Conservation (phyloP, 2,888 invertebrate species). For the Copidosoma aretas region DNA sequence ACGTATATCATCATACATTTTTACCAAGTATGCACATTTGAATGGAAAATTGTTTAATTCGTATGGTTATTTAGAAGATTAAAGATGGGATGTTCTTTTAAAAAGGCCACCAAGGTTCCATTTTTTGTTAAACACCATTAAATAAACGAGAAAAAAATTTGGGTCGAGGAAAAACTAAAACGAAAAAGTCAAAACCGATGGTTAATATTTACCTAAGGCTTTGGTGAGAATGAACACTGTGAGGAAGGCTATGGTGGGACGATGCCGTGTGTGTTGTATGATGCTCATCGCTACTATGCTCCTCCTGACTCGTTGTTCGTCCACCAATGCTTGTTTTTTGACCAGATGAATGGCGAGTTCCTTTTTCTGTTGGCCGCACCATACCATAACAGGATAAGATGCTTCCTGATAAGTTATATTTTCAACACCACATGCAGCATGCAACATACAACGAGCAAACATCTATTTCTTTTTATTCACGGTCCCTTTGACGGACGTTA, state of each 20-base stretch:
- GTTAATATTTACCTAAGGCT: conserved; percentile 55
- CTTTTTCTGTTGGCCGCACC: conserved; percentile 55
- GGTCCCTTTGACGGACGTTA: no score
- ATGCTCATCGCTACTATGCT: conserved; percentile 64
- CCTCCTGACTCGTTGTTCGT: conserved; percentile 62
- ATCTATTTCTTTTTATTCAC: no score
- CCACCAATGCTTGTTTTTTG: conserved; percentile 53
- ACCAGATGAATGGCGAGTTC: conserved; percentile 50
- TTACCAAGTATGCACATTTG: no score
- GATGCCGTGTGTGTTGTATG: conserved; percentile 60
- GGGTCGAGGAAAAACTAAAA: conserved; percentile 4
- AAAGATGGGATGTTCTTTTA: no score
- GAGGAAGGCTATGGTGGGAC: conserved; percentile 59
- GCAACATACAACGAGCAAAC: conserved; percentile 39
- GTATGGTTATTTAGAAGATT: no score
- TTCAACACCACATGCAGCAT: conserved; percentile 50
- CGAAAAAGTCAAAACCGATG: conserved; percentile 11
- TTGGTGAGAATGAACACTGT: conserved; percentile 60
- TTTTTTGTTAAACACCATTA: conserved; percentile 1
- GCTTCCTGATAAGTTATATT: conserved; percentile 51
- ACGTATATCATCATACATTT: no score
- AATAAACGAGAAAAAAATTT: not conserved
- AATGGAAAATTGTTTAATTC: no score
- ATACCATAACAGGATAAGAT: conserved; percentile 55
- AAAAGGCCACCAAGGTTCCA: not conserved